Percentiles rank a stretch among this genome's conserved stretches.
These are phyloP conservation scores for Sabellastarte sp. DNA, from an alignment of 2,888 invertebrate genomes.

Conservation along the genomic window DNA sequence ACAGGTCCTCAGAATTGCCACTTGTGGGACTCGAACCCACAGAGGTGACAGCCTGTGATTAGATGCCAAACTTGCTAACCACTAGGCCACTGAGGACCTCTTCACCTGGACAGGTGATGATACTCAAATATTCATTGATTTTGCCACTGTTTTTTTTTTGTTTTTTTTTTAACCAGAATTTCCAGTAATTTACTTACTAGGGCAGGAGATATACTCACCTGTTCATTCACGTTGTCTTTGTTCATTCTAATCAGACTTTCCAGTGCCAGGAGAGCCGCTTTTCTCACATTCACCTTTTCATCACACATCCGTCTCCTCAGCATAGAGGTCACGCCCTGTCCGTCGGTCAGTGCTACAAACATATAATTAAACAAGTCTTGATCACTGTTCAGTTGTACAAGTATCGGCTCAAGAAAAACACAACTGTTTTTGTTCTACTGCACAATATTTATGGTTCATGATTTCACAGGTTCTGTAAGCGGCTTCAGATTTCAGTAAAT, in stretches of 20 bases:
- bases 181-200: not conserved
- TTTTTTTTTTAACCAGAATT: too few relatives aligned
- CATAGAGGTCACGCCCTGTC: constrained; percentile 55
- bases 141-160: not conserved
- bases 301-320: constrained; percentile 61
- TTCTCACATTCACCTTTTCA: constrained; percentile 65
- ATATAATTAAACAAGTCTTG: too few relatives aligned
- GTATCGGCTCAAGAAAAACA: not conserved
- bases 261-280: constrained; percentile 60
- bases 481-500: too few relatives aligned
- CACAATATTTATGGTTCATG: not conserved
- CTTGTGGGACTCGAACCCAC: too few relatives aligned
- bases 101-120: too few relatives aligned
- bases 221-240: not conserved
- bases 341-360: constrained; percentile 43
- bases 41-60: too few relatives aligned
- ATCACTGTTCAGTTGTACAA: too few relatives aligned
- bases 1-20: too few relatives aligned
- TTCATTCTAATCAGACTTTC: constrained; percentile 51
- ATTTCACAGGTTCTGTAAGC: too few relatives aligned
- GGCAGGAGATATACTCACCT: not conserved
- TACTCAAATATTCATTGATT: constrained; percentile 13
- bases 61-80: too few relatives aligned
- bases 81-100: too few relatives aligned
- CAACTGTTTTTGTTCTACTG: not conserved